Base-by-base conservation (phyloP, 2,797 vertebrate species). In the Argya squamiceps region DNA sequence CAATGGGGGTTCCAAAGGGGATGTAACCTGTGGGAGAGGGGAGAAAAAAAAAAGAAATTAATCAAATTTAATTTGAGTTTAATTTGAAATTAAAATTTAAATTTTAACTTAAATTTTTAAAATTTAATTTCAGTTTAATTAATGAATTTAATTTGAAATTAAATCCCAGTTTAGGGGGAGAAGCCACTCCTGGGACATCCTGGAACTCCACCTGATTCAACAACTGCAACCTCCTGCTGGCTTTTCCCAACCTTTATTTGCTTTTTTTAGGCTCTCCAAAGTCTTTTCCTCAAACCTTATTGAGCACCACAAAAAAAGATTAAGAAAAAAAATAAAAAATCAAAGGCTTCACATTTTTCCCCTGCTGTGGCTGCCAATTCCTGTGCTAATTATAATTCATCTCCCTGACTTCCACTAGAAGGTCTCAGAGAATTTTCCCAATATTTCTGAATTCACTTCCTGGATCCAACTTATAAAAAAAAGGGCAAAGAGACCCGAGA, bases 1-100 rank as follows among this genome's bases (percentile, higher is more conserved):
- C 99, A 79, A 99, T 99, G 94, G 99, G 99, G 2, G 99, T 99
- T 96, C 99, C 99, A 91, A 99, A 99, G 58, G 99, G 99, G 93
- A 99, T 98, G 89, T 99, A 99, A 98, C 99, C 99, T 99, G 80
- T 19, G 23, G 27, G 13, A 22, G 46, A 4, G 23, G 13, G 7
- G 9, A 5, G 15, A n/a, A 11, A 24, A 34, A 32, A 17, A 32
- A 29, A 32, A 84, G 4, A 16, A 75, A 58, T 3, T 1, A 11
- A 20, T 32, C 16, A 6, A 32, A 23, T 63, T 84, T 18, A 69
- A 63, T 50, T 20, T 4, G 12, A 30, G 24, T 41, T 17, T 3
- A 24, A 34, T 43, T 43, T 43, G 41, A 43, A 18, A 16, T 43
- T 18, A 15, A 43, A 43, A 43, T 43, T 39, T 43, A 17, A 43